These are phyloP conservation scores for Macrostomum cliftonense DNA, from an alignment of 2,888 invertebrate species.

Conservation along the genomic window DNA sequence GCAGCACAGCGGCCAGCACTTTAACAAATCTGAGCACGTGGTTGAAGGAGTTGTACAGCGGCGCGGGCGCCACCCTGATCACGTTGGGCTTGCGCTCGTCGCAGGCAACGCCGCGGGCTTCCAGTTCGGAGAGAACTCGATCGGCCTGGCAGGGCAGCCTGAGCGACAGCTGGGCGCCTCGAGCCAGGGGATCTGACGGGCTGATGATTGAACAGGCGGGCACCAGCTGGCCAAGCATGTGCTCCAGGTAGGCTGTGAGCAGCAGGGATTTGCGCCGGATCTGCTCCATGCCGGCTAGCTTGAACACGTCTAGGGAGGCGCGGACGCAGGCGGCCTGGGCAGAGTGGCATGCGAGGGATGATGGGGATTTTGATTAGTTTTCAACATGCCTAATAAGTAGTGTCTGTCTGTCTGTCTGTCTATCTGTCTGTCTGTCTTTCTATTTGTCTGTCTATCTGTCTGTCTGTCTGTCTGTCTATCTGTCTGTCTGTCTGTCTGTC, in stretches of 20 bases:
- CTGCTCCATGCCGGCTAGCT: constrained; percentile 32
- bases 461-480: too few species aligned
- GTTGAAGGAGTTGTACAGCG: constrained; percentile 42
- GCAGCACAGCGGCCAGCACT: constrained; percentile 15
- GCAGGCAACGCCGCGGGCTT: constrained; percentile 42
- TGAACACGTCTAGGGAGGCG: constrained; percentile 35
- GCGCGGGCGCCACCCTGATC: constrained; percentile 41
- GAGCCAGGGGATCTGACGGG: constrained; percentile 39
- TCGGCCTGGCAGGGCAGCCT: constrained; percentile 38
- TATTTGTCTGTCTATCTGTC: too few species aligned
- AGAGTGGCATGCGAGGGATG: too few species aligned
- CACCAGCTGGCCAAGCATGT: constrained; percentile 24
- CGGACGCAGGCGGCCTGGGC: neutral
- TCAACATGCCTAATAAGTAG: too few species aligned
- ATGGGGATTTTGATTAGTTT: too few species aligned
- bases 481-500: too few species aligned
- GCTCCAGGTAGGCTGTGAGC: constrained; percentile 44
- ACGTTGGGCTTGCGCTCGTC: constrained; percentile 42
- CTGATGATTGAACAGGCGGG: constrained; percentile 36
- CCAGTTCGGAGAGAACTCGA: constrained; percentile 37
- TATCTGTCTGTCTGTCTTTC: too few species aligned
- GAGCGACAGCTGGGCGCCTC: constrained; percentile 44
- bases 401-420: too few species aligned
- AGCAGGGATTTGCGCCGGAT: constrained; percentile 39
- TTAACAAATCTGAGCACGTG: constrained; percentile 37